Conservation (phyloP, 64 coral and sea anemone species). For the Dendrophyllia cribrosa region DNA sequence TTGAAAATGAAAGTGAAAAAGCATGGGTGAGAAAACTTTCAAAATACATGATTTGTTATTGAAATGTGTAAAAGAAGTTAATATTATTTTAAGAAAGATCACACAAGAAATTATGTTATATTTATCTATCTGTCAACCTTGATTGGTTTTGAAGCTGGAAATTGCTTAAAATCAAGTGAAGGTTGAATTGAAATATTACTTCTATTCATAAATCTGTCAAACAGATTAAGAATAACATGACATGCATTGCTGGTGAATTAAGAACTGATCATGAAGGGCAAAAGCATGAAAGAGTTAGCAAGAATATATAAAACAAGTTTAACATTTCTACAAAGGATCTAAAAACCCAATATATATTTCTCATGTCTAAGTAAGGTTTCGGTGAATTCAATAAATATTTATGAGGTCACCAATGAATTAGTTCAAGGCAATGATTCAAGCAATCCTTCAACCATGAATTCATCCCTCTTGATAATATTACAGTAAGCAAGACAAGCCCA, state of each 20-base stretch:
- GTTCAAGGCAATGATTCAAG: conserved; percentile 39
- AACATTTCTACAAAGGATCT: background rate
- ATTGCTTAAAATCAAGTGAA: background rate
- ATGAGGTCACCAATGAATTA: conserved; percentile 47
- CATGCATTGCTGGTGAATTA: background rate
- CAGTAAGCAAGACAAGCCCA: conserved; percentile 6
- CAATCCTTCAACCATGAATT: conserved; percentile 29
- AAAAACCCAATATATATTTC: background rate
- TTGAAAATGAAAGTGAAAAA: background rate
- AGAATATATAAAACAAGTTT: background rate
- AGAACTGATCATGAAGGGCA: background rate
- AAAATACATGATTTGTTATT: background rate
- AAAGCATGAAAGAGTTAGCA: background rate
- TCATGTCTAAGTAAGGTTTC: background rate
- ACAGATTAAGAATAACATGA: conserved; percentile 17
- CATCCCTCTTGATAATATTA: background rate
- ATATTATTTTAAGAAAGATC: background rate
- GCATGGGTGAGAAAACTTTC: background rate
- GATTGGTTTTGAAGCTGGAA: background rate
- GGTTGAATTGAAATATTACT: conserved; percentile 11
- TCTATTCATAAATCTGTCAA: conserved; percentile 1
- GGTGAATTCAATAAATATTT: conserved; percentile 24
- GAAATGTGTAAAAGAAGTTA: background rate
- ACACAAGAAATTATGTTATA: no score
- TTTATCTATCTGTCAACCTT: background rate